Percentiles rank a stretch among this genome's conserved stretches.
phyloP scores from a whole-genome alignment of 1,140 invertebrate species.

The Caenorhabditis tropicalis region DNA sequence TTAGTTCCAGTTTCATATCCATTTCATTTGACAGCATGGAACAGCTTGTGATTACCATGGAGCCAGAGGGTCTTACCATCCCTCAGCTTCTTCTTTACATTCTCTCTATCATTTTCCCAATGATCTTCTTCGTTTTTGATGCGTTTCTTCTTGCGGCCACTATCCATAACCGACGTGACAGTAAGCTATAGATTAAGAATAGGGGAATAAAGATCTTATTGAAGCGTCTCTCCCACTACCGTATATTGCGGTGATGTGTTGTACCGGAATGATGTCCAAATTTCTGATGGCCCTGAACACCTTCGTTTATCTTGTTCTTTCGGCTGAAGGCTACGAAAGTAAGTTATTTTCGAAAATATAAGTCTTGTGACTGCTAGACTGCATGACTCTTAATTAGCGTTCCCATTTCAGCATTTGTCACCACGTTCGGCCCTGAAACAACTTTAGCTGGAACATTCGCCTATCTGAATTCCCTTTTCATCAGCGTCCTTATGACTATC shows the following conservation, averaged over 20 bases:
- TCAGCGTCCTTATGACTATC: conserved; percentile 18
- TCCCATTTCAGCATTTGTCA: not conserved
- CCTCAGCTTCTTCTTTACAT: not conserved
- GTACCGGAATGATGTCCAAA: not conserved
- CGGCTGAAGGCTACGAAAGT: not conserved
- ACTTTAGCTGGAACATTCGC: not conserved
- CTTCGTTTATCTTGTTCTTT: not conserved
- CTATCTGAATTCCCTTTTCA: not conserved
- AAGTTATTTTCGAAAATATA: not conserved
- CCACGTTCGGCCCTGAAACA: not conserved
- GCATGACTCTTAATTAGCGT: conserved; percentile 13
- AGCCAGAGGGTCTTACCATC: not conserved
- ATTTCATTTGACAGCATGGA: too few species aligned
- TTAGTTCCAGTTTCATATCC: too few species aligned
- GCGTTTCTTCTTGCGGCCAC: not conserved
- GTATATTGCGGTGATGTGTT: not conserved
- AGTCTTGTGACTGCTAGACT: too few species aligned
- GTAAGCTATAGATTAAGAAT: not conserved
- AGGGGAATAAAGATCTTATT: not conserved
- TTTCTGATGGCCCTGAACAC: not conserved
- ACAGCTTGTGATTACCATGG: not conserved
- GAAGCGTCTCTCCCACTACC: not conserved
- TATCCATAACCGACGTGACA: not conserved
- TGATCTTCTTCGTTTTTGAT: not conserved
- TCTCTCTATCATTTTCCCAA: not conserved